Conservation (phyloP, 1,140 invertebrate genomes). For the Rhizoglyphus robini region DNA sequence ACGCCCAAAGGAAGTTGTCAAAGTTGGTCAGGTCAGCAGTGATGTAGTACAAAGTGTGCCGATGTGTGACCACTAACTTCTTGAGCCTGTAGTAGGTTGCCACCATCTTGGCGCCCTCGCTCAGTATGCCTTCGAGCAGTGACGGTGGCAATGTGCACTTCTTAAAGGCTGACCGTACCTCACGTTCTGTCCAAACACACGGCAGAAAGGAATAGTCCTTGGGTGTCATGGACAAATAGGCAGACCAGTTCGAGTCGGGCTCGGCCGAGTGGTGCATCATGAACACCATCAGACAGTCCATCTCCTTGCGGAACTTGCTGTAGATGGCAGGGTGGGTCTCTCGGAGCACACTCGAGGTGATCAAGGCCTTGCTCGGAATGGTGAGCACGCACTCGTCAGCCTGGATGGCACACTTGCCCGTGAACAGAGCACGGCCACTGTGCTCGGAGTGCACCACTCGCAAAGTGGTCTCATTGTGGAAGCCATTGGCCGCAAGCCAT, state of each 20-base stretch:
- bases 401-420: background rate
- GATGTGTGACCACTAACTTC: background rate
- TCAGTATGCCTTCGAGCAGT: too few relatives aligned
- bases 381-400: background rate
- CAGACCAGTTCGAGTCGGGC: too few relatives aligned
- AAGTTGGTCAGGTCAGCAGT: conserved; percentile 20
- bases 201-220: conserved; percentile 10
- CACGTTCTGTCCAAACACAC: conserved; percentile 10
- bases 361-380: conserved; percentile 19
- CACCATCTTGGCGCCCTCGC: conserved; percentile 19
- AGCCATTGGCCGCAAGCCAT: conserved; percentile 1
- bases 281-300: conserved; percentile 41
- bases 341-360: conserved; percentile 23
- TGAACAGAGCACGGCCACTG: conserved; percentile 6
- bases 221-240: too few relatives aligned
- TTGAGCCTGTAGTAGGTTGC: background rate
- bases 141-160: too few relatives aligned
- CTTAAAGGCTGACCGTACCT: too few relatives aligned
- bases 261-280: conserved; percentile 37
- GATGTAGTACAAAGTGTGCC: conserved; percentile 16
- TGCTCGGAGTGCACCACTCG: background rate
- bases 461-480: conserved; percentile 1
- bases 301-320: background rate
- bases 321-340: conserved; percentile 28
- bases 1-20: conserved; percentile 39